Evolutionary conservation across 2,113 vertebrate genomes (phyloP), one percentile per base, ranked within the genome.

Genomic region (Bungarus multicinctus): DNA sequence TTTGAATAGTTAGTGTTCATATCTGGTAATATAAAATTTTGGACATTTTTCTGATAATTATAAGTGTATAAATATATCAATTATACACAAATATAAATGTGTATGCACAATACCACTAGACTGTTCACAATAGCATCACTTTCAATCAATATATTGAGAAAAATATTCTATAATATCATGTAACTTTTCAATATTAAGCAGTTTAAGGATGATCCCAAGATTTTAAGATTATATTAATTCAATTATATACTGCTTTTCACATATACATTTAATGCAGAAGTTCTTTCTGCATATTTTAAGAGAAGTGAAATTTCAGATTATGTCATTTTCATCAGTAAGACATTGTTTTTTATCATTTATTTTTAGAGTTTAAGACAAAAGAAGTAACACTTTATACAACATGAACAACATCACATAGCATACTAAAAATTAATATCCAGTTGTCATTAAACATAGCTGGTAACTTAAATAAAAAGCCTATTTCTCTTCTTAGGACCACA

Each of bases 381-480:
- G 8, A 90, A 93, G 50, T 23, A 94, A 90, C 5, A 95, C 0
- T 81, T 81, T 81, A 81, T 34, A 39, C 69, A 86, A 57, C 16
- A 50, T 8, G 5, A 91, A 64, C 58, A 39, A 93, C 53, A 57
- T n/a, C 45, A 95, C 60, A 53, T 81, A 93, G 6, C 92, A 91
- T 52, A 9, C 12, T 85, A 0, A 2, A 2, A 89, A 0, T 60
- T 52, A 11, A 3, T 6, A 20, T 85, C 90, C 30, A 88, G 4
- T 53, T 94, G 11, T 94, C 2, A 87, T 92, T 60, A 92, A 53
- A 34, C 89, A 50, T 52, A 93, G 85, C 88, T 60, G 53, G 89
- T 53, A 18, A 9, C 90, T 23, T 0, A 18, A 85, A 88, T 90
- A 93, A 88, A 95, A 94, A 81, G 85, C 93, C 47, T n/a, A 14